Evolutionary conservation across 2,888 invertebrate species (phyloP).

Genomic region (Aleiodes alternator): DNA sequence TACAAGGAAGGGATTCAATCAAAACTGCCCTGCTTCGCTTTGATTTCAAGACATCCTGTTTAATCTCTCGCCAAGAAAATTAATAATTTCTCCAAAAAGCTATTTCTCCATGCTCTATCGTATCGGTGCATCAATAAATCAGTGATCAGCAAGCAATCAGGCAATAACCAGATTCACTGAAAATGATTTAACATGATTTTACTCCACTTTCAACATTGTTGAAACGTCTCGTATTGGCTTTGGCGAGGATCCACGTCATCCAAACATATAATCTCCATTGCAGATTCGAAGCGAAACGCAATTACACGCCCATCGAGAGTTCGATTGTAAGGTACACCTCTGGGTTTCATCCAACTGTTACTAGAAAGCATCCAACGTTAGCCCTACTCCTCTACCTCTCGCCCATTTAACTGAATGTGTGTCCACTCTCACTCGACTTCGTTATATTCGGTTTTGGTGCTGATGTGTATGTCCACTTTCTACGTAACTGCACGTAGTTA

Average conservation of each 20-base stretch:
- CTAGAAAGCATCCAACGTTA: slow-evolving; percentile 11
- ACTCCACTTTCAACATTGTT: slow-evolving; percentile 19
- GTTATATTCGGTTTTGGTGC: slow-evolving; percentile 52
- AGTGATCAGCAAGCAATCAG: neutral
- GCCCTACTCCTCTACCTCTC: neutral
- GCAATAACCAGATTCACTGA: neutral
- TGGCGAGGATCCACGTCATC: slow-evolving; percentile 25
- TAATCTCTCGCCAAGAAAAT: no score
- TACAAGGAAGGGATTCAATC: no score
- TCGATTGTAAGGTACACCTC: slow-evolving; percentile 56
- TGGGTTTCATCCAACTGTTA: slow-evolving; percentile 26
- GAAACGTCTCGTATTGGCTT: slow-evolving; percentile 35
- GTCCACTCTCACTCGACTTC: slow-evolving; percentile 39
- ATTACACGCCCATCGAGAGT: slow-evolving; percentile 55
- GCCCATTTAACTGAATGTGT: slow-evolving; percentile 5
- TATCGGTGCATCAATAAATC: neutral
- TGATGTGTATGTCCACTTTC: slow-evolving; percentile 28
- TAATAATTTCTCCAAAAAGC: no score
- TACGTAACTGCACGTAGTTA: slow-evolving; percentile 47
- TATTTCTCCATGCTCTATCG: no score
- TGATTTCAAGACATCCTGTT: no score
- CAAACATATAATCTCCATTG: slow-evolving; percentile 59
- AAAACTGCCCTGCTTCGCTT: no score
- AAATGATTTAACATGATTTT: slow-evolving; percentile 1
- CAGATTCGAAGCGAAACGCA: slow-evolving; percentile 54